phyloP scores from a whole-genome alignment of 2,888 invertebrate genomes.

The Hyppa rectilinea region DNA sequence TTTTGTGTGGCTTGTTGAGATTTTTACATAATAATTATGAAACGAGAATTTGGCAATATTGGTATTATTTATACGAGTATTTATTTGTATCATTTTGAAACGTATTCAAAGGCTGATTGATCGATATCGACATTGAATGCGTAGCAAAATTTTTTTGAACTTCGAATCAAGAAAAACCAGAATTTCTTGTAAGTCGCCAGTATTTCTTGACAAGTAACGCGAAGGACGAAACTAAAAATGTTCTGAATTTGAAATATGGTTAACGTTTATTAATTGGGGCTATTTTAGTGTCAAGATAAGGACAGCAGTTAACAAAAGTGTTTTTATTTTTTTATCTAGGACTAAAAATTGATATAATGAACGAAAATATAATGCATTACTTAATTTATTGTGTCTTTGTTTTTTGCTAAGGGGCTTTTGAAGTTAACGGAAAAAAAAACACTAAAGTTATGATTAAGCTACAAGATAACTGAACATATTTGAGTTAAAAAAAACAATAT shows the following conservation, averaged over 20 bases:
- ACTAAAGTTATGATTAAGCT: not conserved
- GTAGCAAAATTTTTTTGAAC: not conserved
- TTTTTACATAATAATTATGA: constrained; percentile 6
- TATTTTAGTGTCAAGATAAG: not conserved
- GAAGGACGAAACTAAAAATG: constrained; percentile 6
- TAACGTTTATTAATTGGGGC: not conserved
- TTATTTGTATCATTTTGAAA: not conserved
- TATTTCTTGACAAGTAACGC: constrained; percentile 6
- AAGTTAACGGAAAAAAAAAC: constrained; percentile 20
- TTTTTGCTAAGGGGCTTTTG: not conserved
- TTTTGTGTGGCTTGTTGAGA: not conserved
- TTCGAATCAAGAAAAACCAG: constrained; percentile 7
- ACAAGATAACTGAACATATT: constrained; percentile 3
- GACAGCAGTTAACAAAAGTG: not conserved
- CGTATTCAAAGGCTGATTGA: not conserved
- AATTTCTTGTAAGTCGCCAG: not conserved
- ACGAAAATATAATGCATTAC: not conserved
- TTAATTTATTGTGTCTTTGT: constrained; percentile 5
- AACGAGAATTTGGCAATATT: not conserved
- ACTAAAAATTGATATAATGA: not conserved
- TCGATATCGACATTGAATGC: not conserved
- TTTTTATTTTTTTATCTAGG: constrained; percentile 20
- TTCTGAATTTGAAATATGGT: constrained; percentile 21
- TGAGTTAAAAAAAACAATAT: not conserved
- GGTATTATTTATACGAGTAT: not conserved